A percentile compares a stretch with the other conserved stretches of the same genome.
Conservation (phyloP, 2,113 vertebrate species). For the Rattus rattus region DNA sequence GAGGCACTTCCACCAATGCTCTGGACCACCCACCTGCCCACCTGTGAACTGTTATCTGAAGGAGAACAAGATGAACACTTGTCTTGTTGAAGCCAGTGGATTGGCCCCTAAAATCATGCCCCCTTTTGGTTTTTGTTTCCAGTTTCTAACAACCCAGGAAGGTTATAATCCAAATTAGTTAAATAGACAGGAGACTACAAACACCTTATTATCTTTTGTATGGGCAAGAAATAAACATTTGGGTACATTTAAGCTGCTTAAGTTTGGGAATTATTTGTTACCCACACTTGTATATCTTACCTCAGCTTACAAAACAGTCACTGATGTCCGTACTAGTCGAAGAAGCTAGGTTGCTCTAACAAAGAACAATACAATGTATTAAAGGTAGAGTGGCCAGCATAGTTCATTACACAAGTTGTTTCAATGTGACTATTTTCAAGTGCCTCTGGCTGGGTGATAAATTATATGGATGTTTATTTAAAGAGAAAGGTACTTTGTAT, state of each 20-base stretch:
- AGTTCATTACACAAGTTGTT: neutral
- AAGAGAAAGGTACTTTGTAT: neutral
- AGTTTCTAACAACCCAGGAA: neutral
- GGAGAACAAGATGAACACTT: neutral
- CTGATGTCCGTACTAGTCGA: neutral
- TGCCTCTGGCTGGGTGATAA: constrained; percentile 2
- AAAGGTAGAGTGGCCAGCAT: neutral
- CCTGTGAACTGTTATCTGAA: neutral
- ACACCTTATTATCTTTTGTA: neutral
- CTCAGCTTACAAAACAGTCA: neutral
- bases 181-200: neutral
- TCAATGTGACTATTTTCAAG: constrained; percentile 18
- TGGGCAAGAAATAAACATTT: neutral
- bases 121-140: neutral
- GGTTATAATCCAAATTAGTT: neutral
- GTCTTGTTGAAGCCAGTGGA: neutral
- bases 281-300: neutral
- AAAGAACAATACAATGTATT: neutral
- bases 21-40: neutral
- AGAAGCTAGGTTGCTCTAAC: neutral
- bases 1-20: neutral
- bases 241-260: neutral
- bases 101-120: neutral
- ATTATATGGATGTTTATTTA: neutral
- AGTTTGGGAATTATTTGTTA: neutral